Conservation (phyloP, 1,140 invertebrate genomes). For the Drosophila subobscura region DNA sequence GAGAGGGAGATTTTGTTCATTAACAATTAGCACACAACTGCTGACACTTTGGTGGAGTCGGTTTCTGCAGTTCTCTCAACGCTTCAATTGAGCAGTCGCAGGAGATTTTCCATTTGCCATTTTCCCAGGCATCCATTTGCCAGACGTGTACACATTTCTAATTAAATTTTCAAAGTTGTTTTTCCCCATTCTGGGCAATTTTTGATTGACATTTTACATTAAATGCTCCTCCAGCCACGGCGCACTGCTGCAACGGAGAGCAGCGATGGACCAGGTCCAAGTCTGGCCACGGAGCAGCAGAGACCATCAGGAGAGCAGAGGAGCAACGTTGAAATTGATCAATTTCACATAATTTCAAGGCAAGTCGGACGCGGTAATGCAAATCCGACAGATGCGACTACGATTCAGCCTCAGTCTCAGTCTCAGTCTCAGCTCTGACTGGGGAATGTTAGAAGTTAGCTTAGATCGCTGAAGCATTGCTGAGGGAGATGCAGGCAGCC, state of each 20-base stretch:
- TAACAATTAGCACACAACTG: slow-evolving; percentile 27
- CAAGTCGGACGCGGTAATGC: slow-evolving; percentile 78
- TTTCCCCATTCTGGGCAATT: slow-evolving; percentile 68
- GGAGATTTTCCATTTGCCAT: slow-evolving; percentile 48
- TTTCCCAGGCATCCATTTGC: slow-evolving; percentile 61
- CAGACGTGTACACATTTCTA: slow-evolving; percentile 63
- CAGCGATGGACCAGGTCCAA: not conserved
- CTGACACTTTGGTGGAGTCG: slow-evolving; percentile 20
- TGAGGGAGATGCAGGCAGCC: not conserved
- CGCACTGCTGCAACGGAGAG: not conserved
- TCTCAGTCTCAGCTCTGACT: too few species aligned
- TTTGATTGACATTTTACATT: slow-evolving; percentile 82
- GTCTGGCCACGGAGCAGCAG: not conserved
- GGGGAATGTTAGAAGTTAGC: slow-evolving; percentile 58
- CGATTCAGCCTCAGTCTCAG: slow-evolving; percentile 14
- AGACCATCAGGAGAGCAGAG: slow-evolving; percentile 6
- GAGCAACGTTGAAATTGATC: slow-evolving; percentile 78
- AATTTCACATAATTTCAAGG: slow-evolving; percentile 82
- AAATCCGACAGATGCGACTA: slow-evolving; percentile 79
- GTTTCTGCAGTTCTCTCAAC: slow-evolving; percentile 39
- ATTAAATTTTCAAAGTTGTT: slow-evolving; percentile 74
- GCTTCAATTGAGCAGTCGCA: slow-evolving; percentile 62
- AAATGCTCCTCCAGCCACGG: slow-evolving; percentile 46
- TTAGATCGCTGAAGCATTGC: slow-evolving; percentile 39
- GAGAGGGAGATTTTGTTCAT: not conserved